A percentile compares a stretch with the other conserved stretches of the same genome.
Evolutionary conservation across 2,113 vertebrate species (phyloP).

Genomic region (Podilymbus podiceps): DNA sequence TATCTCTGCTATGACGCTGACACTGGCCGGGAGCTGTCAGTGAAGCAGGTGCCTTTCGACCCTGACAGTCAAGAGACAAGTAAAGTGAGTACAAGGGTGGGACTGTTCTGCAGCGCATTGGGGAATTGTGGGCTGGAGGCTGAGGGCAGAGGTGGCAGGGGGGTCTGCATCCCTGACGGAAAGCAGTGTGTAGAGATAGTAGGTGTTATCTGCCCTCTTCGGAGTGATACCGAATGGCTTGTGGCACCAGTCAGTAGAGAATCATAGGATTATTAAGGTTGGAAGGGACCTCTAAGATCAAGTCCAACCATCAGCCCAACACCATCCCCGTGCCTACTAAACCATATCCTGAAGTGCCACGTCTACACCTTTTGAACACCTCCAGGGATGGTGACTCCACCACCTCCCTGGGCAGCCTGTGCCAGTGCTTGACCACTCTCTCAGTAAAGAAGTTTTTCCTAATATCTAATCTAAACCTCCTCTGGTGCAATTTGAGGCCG

Average conservation of each 20-base stretch:
- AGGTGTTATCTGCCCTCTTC: background rate
- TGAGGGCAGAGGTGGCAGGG: background rate
- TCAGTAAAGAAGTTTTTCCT: too few relatives aligned
- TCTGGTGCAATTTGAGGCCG: too few relatives aligned
- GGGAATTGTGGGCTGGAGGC: background rate
- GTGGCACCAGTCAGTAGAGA: background rate
- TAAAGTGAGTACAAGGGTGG: slow-evolving; percentile 75
- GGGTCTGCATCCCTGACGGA: background rate
- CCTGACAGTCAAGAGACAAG: slow-evolving; percentile 88
- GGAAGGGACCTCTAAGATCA: too few relatives aligned
- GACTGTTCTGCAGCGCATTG: background rate
- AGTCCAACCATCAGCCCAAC: too few relatives aligned
- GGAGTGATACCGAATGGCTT: background rate
- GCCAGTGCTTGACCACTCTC: too few relatives aligned
- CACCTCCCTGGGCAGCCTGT: too few relatives aligned
- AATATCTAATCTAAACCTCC: too few relatives aligned
- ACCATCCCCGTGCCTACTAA: too few relatives aligned
- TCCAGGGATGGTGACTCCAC: too few relatives aligned
- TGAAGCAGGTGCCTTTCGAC: slow-evolving; percentile 92
- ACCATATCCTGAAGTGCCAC: too few relatives aligned
- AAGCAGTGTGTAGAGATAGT: background rate
- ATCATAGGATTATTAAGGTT: too few relatives aligned
- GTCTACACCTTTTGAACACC: too few relatives aligned
- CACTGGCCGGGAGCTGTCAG: slow-evolving; percentile 87
- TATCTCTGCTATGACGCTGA: slow-evolving; percentile 91